A percentile compares a stretch with the other conserved stretches of the same genome.
Evolutionary conservation across 1,140 invertebrate genomes (phyloP).

Genomic region (Asobara japonica): DNA sequence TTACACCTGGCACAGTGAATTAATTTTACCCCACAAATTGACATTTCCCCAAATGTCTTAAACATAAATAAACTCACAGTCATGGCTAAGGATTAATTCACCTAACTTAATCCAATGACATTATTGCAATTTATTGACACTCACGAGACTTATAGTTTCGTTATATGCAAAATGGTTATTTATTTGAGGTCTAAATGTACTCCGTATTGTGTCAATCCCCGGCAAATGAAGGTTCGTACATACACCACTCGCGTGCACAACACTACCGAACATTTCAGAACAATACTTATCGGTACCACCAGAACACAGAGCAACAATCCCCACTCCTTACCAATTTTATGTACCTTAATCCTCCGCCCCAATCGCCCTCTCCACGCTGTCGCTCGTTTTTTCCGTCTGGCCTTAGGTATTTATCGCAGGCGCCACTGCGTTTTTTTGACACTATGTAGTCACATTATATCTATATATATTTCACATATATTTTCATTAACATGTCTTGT

Average conservation of each 20-base stretch:
- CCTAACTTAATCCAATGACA: not conserved
- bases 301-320: conserved; percentile 2
- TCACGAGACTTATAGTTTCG: not conserved
- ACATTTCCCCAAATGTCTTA: not conserved
- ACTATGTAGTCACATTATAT: not conserved
- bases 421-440: not conserved
- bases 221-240: not conserved
- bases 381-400: not conserved
- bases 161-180: not conserved
- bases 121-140: not conserved
- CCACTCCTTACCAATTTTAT: not conserved
- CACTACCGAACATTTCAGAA: not conserved
- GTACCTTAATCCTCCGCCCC: not conserved
- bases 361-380: too few relatives aligned
- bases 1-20: not conserved
- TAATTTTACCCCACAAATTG: not conserved
- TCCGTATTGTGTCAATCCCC: not conserved
- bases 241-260: conserved; percentile 12
- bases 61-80: not conserved
- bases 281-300: too few relatives aligned
- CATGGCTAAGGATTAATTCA: not conserved
- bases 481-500: not conserved
- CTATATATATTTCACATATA: not conserved
- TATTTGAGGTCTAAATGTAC: not conserved
- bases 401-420: conserved; percentile 8